phyloP scores from a whole-genome alignment of 2,888 invertebrate genomes.

The Netelia inedita region DNA sequence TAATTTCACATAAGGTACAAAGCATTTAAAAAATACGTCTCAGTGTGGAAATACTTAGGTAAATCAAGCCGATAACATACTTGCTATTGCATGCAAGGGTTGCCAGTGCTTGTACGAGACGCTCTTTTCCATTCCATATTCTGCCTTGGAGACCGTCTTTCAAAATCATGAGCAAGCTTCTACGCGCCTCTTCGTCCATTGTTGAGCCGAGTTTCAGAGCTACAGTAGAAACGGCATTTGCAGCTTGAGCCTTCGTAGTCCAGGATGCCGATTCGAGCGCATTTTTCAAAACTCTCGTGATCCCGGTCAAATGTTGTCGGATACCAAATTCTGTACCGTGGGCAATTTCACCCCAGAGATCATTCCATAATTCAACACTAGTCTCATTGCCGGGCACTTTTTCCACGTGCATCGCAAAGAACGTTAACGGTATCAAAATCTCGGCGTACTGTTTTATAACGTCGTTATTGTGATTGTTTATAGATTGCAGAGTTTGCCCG shows the following conservation, averaged over 20 bases:
- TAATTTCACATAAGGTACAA: too few relatives aligned
- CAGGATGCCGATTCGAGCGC: constrained; percentile 94
- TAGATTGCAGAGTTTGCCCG: constrained; percentile 91
- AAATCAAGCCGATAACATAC: constrained; percentile 85
- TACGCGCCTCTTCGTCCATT: constrained; percentile 88
- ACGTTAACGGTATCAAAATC: constrained; percentile 92
- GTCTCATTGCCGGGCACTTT: constrained; percentile 88
- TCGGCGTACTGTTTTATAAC: constrained; percentile 92
- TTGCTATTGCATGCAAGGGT: constrained; percentile 89
- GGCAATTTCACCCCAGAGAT: constrained; percentile 95
- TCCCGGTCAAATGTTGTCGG: constrained; percentile 90
- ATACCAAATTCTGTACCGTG: constrained; percentile 93
- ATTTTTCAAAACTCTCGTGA: constrained; percentile 89
- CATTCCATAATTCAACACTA: constrained; percentile 92
- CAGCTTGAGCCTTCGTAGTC: constrained; percentile 94
- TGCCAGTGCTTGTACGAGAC: constrained; percentile 91
- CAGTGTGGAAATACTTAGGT: background rate
- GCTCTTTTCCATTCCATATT: constrained; percentile 96
- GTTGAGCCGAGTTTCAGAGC: constrained; percentile 90
- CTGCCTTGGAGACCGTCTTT: constrained; percentile 91
- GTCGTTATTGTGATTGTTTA: constrained; percentile 94
- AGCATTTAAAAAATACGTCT: too few relatives aligned
- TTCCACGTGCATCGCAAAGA: constrained; percentile 96
- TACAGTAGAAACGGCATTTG: constrained; percentile 92
- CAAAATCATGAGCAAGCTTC: constrained; percentile 89